A percentile compares a stretch with the other conserved stretches of the same genome.
phyloP scores from a whole-genome alignment of 2,797 vertebrate genomes.

The Microhierax caerulescens region DNA sequence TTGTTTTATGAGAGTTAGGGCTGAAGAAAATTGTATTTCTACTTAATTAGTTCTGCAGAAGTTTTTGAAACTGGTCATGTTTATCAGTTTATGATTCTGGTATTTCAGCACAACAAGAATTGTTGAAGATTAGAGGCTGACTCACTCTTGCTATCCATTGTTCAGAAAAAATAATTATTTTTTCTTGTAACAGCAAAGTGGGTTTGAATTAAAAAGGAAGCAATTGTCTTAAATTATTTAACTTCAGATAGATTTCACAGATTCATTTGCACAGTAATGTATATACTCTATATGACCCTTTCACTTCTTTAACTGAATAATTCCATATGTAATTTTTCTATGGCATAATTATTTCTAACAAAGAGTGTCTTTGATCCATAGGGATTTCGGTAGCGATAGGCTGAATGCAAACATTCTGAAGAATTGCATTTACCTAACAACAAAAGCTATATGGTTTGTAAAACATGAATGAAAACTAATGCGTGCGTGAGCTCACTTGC shows the following conservation, averaged over 20 bases:
- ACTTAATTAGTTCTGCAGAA: not conserved
- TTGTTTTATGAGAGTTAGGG: not conserved
- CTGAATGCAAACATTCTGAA: slow-evolving; percentile 53
- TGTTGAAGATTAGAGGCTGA: not conserved
- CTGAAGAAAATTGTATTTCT: not conserved
- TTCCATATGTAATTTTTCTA: not conserved
- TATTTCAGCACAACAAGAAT: not conserved
- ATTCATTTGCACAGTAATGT: fast-evolving
- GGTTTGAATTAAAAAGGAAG: not conserved
- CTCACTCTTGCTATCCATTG: not conserved
- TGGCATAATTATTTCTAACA: not conserved
- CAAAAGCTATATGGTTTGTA: slow-evolving; percentile 31
- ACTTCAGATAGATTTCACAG: not conserved
- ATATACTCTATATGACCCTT: not conserved
- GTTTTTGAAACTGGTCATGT: not conserved
- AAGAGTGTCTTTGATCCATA: slow-evolving; percentile 33
- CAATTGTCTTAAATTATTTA: not conserved
- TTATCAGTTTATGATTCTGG: not conserved
- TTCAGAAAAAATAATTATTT: too few species aligned
- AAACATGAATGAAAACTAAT: slow-evolving; percentile 39
- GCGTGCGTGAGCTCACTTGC: slow-evolving; percentile 32
- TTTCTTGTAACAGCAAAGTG: not conserved
- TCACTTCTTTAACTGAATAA: not conserved
- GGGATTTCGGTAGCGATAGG: slow-evolving; percentile 33
- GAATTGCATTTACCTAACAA: slow-evolving; percentile 23